Conservation (phyloP, 2,797 vertebrate species). For the Leptatherina wallacei region DNA sequence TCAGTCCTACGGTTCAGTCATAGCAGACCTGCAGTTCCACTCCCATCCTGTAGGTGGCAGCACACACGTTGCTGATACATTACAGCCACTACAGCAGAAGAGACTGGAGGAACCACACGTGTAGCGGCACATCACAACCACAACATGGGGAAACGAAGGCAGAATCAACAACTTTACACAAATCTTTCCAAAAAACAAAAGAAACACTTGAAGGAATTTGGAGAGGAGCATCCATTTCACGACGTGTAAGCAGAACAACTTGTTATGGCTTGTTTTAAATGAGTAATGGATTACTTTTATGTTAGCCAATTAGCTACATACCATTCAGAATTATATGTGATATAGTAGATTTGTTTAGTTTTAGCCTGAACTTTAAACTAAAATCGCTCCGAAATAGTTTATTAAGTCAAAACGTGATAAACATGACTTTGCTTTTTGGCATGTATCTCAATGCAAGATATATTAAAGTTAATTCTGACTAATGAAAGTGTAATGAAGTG, state of each 20-base stretch:
- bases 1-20: not conserved
- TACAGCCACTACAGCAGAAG: conserved; percentile 16
- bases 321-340: not conserved
- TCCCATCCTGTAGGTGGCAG: conserved; percentile 38
- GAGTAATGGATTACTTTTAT: not conserved
- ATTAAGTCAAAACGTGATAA: not conserved
- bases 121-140: conserved; percentile 11
- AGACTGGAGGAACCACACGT: conserved; percentile 30
- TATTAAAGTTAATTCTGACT: not conserved
- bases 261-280: not conserved
- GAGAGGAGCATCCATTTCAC: conserved; percentile 93
- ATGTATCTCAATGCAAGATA: not conserved
- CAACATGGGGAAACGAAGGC: conserved; percentile 89
- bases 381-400: not conserved
- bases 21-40: conserved; percentile 16
- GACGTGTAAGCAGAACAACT: conserved; percentile 81
- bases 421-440: not conserved
- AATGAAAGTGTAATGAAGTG: not conserved
- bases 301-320: conserved; percentile 34
- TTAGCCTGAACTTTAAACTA: not conserved
- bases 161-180: conserved; percentile 71
- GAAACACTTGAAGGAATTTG: conserved; percentile 93
- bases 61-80: rapidly evolving
- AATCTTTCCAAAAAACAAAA: conserved; percentile 91
- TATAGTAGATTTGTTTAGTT: not conserved